Evolutionary conservation across 2,888 invertebrate species (phyloP).

Genomic region (Serrognathus titanus): DNA sequence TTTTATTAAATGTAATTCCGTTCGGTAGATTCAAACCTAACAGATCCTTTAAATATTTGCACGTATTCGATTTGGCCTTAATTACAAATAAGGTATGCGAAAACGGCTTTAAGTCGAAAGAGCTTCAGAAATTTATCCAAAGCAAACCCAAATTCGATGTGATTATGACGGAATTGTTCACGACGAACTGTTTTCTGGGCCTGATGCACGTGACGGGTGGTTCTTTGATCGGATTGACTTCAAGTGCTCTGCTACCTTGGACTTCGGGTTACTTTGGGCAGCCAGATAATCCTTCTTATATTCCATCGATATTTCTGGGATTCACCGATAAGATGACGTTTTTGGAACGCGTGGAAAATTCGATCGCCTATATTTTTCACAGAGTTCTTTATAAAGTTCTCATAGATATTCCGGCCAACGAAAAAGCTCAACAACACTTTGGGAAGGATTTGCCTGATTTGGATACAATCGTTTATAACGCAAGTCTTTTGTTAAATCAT

Average conservation of each 20-base stretch:
- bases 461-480: constrained; percentile 46
- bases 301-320: constrained; percentile 48
- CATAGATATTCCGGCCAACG: constrained; percentile 23
- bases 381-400: constrained; percentile 24
- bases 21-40: constrained; percentile 5
- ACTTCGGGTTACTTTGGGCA: constrained; percentile 48
- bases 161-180: constrained; percentile 67
- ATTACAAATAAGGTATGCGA: constrained; percentile 10
- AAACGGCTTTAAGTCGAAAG: constrained; percentile 37
- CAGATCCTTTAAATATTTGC: not conserved
- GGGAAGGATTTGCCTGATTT: constrained; percentile 35
- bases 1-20: constrained; percentile 5
- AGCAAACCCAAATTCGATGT: constrained; percentile 57
- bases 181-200: constrained; percentile 67
- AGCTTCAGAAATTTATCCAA: constrained; percentile 41
- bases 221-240: constrained; percentile 53
- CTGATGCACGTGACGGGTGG: constrained; percentile 59
- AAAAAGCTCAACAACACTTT: constrained; percentile 23
- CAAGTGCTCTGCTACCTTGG: constrained; percentile 51
- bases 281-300: constrained; percentile 49
- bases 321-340: constrained; percentile 30
- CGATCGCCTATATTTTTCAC: constrained; percentile 18
- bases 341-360: constrained; percentile 22
- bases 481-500: constrained; percentile 51
- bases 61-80: constrained; percentile 5